A percentile compares a stretch with the other conserved stretches of the same genome.
These are phyloP conservation scores for Chrysoperla carnea DNA, from an alignment of 1,140 invertebrate species.

Conservation along the genomic window DNA sequence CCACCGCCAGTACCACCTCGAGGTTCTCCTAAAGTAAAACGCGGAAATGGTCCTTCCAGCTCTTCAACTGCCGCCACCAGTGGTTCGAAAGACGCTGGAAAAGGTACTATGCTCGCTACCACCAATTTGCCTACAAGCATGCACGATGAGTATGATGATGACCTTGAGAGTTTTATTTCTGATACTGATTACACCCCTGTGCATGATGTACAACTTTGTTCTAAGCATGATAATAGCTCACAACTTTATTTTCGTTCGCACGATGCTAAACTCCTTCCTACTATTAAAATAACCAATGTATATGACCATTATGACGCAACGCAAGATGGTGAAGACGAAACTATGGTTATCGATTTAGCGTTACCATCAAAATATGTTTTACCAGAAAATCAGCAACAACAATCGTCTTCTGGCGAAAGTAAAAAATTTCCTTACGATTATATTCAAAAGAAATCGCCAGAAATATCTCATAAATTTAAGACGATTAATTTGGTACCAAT, in stretches of 20 bases:
- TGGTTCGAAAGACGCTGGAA: slow-evolving; percentile 2
- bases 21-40: slow-evolving; percentile 47
- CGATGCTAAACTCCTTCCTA: neutral
- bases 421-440: neutral
- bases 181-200: neutral
- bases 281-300: neutral
- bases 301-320: neutral
- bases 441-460: neutral
- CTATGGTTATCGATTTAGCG: neutral
- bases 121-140: slow-evolving; percentile 3
- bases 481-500: neutral
- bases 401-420: too few species aligned
- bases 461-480: neutral
- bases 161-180: neutral
- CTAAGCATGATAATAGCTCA: neutral
- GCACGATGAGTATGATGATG: neutral
- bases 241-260: too few species aligned
- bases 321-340: neutral
- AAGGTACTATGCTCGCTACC: neutral
- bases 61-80: neutral
- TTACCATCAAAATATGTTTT: neutral
- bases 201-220: neutral
- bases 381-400: too few species aligned
- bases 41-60: slow-evolving; percentile 18
- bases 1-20: slow-evolving; percentile 66